A percentile compares a stretch with the other conserved stretches of the same genome.
Conservation (phyloP, 2,113 vertebrate genomes). For the Rhinolophus sinicus region DNA sequence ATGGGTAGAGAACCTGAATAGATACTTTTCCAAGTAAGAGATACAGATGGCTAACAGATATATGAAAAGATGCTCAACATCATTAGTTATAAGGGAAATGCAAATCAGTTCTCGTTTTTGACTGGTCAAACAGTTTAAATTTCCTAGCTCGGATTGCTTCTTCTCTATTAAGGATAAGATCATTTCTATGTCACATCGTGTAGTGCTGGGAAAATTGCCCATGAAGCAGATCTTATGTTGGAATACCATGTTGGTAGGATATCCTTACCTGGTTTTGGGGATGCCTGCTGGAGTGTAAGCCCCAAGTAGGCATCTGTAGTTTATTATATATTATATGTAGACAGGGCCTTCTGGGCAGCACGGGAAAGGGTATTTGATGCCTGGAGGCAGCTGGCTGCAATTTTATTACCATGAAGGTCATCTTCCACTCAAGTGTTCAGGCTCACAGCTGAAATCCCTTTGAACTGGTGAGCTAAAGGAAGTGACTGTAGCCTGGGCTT, state of each 20-base stretch:
- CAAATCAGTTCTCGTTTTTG: background rate
- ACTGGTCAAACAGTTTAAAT: slow-evolving; percentile 5
- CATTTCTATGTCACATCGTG: background rate
- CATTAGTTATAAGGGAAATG: background rate
- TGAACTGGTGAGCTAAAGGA: background rate
- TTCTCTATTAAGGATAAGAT: background rate
- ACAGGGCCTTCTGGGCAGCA: background rate
- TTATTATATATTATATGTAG: background rate
- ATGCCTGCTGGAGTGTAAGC: background rate
- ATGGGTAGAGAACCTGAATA: background rate
- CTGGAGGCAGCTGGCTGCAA: background rate
- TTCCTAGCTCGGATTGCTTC: background rate
- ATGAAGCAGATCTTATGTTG: background rate
- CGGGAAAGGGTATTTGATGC: background rate
- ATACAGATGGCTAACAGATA: background rate
- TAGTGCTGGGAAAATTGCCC: background rate
- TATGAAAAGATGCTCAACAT: background rate
- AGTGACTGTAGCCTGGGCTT: background rate
- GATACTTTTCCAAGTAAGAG: background rate
- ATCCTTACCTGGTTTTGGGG: background rate
- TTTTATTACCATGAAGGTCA: background rate
- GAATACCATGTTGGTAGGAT: background rate
- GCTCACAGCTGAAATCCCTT: background rate
- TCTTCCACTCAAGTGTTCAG: background rate
- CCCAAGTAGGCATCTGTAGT: background rate